These are phyloP conservation scores for Schizaphis graminum DNA, from an alignment of 2,888 invertebrate genomes.

Conservation along the genomic window DNA sequence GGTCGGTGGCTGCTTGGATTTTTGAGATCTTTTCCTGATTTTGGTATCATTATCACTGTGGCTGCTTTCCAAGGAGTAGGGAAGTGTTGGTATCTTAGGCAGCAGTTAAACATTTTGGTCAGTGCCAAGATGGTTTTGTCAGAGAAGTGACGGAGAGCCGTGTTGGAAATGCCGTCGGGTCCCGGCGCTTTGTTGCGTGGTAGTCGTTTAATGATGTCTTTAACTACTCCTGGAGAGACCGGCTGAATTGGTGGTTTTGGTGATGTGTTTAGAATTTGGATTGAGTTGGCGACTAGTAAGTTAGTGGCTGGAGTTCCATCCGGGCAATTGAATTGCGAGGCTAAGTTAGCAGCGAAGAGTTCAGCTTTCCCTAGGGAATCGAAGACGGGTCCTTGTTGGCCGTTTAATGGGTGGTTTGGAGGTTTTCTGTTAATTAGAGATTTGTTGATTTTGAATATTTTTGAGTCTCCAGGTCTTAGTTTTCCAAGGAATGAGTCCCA, in stretches of 20 bases:
- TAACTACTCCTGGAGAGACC: neutral
- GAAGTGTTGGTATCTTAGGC: neutral
- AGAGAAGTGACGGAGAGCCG: neutral
- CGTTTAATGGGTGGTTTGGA: neutral
- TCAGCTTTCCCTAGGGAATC: neutral
- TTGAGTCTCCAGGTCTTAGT: neutral
- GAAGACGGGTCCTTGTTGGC: neutral
- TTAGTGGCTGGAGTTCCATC: neutral
- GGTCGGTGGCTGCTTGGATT: neutral
- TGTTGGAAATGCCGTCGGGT: neutral
- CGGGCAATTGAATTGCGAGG: neutral
- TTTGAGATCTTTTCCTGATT: conserved; percentile 8
- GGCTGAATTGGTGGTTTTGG: neutral
- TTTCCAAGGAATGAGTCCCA: too few relatives aligned
- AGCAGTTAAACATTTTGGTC: conserved; percentile 1
- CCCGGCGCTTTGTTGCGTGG: neutral
- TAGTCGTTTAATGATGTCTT: neutral
- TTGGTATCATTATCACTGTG: neutral
- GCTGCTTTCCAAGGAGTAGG: neutral
- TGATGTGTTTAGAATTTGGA: neutral
- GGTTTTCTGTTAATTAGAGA: neutral
- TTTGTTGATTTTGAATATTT: neutral
- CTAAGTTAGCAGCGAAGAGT: neutral
- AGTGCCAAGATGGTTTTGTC: too few relatives aligned
- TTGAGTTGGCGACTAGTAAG: too few relatives aligned